Base-by-base conservation (phyloP, 2,888 invertebrate genomes). In the Napeogenes sylphis region DNA sequence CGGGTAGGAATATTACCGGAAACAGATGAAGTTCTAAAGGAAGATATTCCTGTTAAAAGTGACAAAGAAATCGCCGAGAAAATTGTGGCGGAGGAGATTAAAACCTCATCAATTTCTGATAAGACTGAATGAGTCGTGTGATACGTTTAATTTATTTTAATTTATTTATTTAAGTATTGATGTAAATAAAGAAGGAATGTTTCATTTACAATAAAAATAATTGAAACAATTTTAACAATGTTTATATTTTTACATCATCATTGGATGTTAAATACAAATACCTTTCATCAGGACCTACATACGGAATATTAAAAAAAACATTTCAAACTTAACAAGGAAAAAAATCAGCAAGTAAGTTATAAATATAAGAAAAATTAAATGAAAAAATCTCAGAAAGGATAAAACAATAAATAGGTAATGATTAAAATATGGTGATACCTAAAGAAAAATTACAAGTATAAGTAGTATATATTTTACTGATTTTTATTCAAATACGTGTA, bases 1-100 rank as follows among this genome's bases (percentile, higher is more conserved):
- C 68, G 81, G 83, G 32, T 85, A 78, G 73, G 59, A 14, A 62
- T 55, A 0, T 56, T 66, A 42, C 55, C 47, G n/a, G 63, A 62
- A 12, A 8, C 32, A 13, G 63, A 59, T 6, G 56, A 56, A 13
- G 59, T 46, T 4, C 38, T 66, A 46, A 57, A 56, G 10, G 55
- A 54, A 59, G 45, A 51, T 42, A 56, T 62, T 45, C 58, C 62
- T 46, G 42, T 55, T 10, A 61, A 66, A 21, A 59, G 47, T 51
- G 56, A 53, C 35, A 62, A 61, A 12, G 56, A 59, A 42, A 54
- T 47, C 30, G 35, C 62, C 45, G 63, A 65, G 33, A 61, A 62
- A 47, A 63, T 63, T 35, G 65, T 62, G 51, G 62, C 64, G 56
- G 70, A 69, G 63, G 75, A 73, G 61, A 71, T 75, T 47, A 63